These are phyloP conservation scores for Rhombomys opimus DNA, from an alignment of 2,113 vertebrate species.

Conservation along the genomic window DNA sequence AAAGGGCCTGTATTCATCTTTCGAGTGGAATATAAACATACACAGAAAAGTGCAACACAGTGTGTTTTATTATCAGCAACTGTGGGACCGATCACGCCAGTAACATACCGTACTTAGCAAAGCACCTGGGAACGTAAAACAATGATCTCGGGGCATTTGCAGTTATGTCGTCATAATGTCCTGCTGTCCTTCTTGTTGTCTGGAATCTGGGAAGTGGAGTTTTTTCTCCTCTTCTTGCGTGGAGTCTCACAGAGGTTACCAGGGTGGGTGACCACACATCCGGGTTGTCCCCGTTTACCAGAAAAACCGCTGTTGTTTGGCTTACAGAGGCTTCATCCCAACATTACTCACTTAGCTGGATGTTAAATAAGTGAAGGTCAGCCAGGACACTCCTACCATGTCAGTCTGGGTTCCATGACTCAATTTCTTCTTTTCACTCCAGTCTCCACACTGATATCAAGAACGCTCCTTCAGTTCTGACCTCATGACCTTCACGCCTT, in stretches of 20 bases:
- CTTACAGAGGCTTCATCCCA: not conserved
- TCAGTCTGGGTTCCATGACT: not conserved
- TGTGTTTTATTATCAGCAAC: not conserved
- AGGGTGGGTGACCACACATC: not conserved
- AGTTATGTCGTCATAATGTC: not conserved
- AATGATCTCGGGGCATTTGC: not conserved
- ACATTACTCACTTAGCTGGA: not conserved
- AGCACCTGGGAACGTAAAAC: not conserved
- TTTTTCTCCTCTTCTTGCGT: not conserved
- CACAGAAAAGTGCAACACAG: not conserved
- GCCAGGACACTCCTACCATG: not conserved
- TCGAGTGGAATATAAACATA: too few species aligned
- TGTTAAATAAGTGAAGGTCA: not conserved
- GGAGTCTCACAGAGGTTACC: not conserved
- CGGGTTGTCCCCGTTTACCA: not conserved
- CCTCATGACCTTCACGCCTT: not conserved
- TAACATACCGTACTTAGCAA: not conserved
- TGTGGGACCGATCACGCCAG: not conserved
- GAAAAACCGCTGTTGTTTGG: not conserved
- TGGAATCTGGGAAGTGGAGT: accelerated
- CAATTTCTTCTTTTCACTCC: not conserved
- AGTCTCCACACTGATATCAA: not conserved
- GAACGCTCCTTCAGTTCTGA: not conserved
- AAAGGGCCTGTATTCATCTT: not conserved
- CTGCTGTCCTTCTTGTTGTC: not conserved